Base-by-base conservation (phyloP, 2,113 vertebrate genomes). In the Colaptes auratus region DNA sequence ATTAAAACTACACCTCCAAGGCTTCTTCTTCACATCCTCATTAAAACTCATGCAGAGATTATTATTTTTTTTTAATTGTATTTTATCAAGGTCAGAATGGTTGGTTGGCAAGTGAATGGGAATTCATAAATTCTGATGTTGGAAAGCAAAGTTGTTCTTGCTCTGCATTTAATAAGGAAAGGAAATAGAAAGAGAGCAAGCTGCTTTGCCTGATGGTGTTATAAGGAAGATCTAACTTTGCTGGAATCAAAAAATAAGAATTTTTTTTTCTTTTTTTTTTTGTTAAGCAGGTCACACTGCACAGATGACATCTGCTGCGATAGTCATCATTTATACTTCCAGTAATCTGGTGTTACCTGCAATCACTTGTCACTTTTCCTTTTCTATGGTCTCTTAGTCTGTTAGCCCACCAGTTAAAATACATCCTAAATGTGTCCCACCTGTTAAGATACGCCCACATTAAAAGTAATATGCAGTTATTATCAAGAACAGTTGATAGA, bases 91-190 rank as follows among this genome's bases (percentile, higher is more conserved):
- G 88, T 95, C 86, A 89, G 44, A 21, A 33, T 61, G 13, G 53
- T 89, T 91, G 53, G 60, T 76, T 95, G 91, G 92, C 77, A 94
- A 82, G 82, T 93, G 89, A 93, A 71, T 88, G 82, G 42, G 72
- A 93, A 93, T 95, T 92, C 73, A 84, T 92, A 95, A 95, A 93
- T 91, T 48, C 89, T 93, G 82, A 73, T 60, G 73, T n/a, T 95
- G 56, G 52, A 56, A 94, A 88, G n/a, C 53, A 95, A 95, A 25
- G 53, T 61, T 90, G 60, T 30, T 84, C 71, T 92, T 93, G 59
- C 33, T 69, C 60, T 92, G 80, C 48, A 90, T 89, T 94, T 92
- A 70, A 82, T 93, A 66, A 91, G 61, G 48, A 75, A 53, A 83
- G 30, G 56, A 81, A 94, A 44, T 52, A 82, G 8, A 50, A 46